Percentiles rank a stretch among this genome's conserved stretches.
Evolutionary conservation across 1,140 invertebrate genomes (phyloP).

Genomic region (Euura saliciscinereae): DNA sequence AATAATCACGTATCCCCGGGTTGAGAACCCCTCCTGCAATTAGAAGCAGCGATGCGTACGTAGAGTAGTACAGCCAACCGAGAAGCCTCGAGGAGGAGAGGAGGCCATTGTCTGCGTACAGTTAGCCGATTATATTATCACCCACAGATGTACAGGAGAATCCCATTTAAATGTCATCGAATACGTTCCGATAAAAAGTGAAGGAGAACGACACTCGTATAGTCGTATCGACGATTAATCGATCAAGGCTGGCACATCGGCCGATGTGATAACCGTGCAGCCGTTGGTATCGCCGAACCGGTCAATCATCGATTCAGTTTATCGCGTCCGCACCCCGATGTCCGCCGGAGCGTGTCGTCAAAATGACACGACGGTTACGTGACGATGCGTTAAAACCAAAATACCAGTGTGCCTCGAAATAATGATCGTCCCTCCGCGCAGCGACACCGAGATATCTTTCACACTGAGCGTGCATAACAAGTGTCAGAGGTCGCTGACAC

Average conservation of each 20-base stretch:
- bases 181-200: neutral
- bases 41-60: slow-evolving; percentile 2
- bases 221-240: too few species aligned
- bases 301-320: neutral
- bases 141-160: neutral
- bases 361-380: too few species aligned
- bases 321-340: too few species aligned
- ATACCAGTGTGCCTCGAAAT: neutral
- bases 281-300: neutral
- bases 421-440: neutral
- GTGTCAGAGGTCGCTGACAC: slow-evolving; percentile 4
- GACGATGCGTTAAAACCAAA: too few species aligned
- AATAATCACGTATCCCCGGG: neutral
- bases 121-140: slow-evolving; percentile 2
- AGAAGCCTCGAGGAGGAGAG: neutral
- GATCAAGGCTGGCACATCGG: too few species aligned
- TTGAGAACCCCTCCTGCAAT: neutral
- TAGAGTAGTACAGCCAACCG: neutral
- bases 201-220: neutral
- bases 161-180: slow-evolving; percentile 7
- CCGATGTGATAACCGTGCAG: neutral
- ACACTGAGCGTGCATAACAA: slow-evolving; percentile 1
- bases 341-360: too few species aligned
- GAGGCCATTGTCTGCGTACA: neutral
- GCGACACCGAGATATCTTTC: neutral